These are phyloP conservation scores for Cryptotermes secundus DNA, from an alignment of 1,140 invertebrate genomes.

Conservation along the genomic window DNA sequence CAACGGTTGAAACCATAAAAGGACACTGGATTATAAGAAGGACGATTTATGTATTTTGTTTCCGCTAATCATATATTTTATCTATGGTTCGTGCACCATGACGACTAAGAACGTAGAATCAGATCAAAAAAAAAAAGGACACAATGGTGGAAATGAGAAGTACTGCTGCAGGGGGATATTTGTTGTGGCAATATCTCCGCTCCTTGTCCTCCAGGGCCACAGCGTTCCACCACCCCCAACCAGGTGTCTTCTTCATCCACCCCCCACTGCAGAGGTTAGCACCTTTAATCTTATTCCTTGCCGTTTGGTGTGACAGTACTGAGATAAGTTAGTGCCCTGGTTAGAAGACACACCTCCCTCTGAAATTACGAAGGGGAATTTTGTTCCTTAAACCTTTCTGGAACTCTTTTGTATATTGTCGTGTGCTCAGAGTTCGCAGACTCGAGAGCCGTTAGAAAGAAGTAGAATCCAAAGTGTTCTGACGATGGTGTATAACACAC, in stretches of 20 bases:
- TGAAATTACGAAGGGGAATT: no score
- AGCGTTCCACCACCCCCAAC: background rate
- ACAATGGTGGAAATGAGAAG: background rate
- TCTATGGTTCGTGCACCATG: no score
- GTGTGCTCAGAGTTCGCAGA: no score
- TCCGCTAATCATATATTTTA: background rate
- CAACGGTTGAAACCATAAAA: background rate
- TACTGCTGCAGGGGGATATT: background rate
- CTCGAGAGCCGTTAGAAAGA: no score
- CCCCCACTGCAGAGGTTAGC: background rate
- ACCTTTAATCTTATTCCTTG: slow-evolving; percentile 8
- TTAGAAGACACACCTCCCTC: background rate
- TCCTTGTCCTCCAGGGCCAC: background rate
- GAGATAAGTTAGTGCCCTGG: background rate
- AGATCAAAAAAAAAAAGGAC: background rate
- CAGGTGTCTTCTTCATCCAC: background rate
- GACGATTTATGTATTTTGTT: background rate
- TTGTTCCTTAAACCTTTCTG: no score
- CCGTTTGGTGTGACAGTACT: background rate
- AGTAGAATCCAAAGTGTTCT: no score
- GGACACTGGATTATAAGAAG: background rate
- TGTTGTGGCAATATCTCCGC: background rate
- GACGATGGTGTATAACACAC: no score
- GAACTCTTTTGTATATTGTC: no score
- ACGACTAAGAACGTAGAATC: background rate